phyloP scores from a whole-genome alignment of 2,888 invertebrate species.

The Nomada lathburiana region DNA sequence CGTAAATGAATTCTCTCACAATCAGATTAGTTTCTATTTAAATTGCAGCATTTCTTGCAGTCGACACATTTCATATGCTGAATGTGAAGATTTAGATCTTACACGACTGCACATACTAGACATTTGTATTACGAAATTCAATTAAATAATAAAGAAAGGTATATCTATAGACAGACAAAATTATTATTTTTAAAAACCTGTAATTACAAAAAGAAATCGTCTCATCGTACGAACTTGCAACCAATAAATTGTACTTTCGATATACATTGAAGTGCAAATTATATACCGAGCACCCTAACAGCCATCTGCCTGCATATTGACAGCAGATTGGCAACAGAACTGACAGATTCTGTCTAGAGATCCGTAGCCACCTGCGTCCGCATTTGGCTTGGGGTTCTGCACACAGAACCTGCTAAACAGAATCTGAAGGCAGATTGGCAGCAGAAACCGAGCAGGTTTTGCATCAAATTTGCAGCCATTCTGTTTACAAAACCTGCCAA shows the following conservation, averaged over 20 bases:
- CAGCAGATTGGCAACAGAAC: no score
- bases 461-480: no score
- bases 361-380: no score
- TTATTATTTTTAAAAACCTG: background rate
- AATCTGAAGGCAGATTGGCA: no score
- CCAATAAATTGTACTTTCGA: constrained; percentile 1
- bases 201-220: background rate
- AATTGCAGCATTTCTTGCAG: background rate
- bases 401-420: no score
- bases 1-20: background rate
- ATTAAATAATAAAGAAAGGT: background rate
- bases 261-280: background rate
- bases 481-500: no score
- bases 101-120: background rate
- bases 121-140: background rate
- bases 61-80: background rate
- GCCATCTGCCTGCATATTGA: no score
- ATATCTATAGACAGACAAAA: background rate
- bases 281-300: no score
- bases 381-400: no score
- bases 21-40: background rate
- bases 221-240: constrained; percentile 9
- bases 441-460: no score
- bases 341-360: no score
- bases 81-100: background rate